phyloP scores from a whole-genome alignment of 2,888 invertebrate genomes.

The Sminthurinus aureus region DNA sequence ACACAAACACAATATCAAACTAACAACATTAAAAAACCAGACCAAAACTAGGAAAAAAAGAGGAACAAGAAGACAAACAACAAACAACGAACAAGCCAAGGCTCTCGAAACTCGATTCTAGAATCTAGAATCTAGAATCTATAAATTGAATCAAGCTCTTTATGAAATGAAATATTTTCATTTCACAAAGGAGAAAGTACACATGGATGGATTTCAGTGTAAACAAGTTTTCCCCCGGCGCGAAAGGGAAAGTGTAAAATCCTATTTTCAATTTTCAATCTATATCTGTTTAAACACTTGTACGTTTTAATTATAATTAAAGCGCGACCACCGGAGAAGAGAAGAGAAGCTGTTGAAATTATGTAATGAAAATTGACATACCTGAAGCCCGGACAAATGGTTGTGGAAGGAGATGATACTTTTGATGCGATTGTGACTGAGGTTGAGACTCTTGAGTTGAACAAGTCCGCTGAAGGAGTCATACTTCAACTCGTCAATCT shows the following conservation, averaged over 20 bases:
- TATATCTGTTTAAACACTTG: too few relatives aligned
- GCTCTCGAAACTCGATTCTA: too few relatives aligned
- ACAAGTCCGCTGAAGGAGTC: slow-evolving; percentile 83
- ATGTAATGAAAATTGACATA: slow-evolving; percentile 24
- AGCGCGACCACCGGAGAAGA: background rate
- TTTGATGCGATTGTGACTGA: slow-evolving; percentile 82
- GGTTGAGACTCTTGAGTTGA: slow-evolving; percentile 76
- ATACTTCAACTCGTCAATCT: slow-evolving; percentile 81
- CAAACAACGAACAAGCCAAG: background rate
- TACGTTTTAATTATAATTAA: too few relatives aligned
- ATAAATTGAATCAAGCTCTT: slow-evolving; percentile 24
- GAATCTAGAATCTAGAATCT: too few relatives aligned
- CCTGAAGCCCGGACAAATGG: slow-evolving; percentile 78
- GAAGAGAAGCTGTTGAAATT: background rate
- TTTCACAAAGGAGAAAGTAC: background rate
- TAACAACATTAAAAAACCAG: too few relatives aligned
- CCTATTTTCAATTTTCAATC: too few relatives aligned
- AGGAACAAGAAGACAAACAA: background rate
- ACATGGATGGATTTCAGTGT: too few relatives aligned
- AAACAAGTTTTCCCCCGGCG: too few relatives aligned
- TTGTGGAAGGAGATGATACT: slow-evolving; percentile 82
- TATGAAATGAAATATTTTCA: slow-evolving; percentile 26
- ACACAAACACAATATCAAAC: too few relatives aligned
- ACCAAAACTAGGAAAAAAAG: background rate
- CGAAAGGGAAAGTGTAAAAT: too few relatives aligned